A percentile compares a stretch with the other conserved stretches of the same genome.
Conservation (phyloP, 2,113 vertebrate genomes). For the Pholis gunnellus region DNA sequence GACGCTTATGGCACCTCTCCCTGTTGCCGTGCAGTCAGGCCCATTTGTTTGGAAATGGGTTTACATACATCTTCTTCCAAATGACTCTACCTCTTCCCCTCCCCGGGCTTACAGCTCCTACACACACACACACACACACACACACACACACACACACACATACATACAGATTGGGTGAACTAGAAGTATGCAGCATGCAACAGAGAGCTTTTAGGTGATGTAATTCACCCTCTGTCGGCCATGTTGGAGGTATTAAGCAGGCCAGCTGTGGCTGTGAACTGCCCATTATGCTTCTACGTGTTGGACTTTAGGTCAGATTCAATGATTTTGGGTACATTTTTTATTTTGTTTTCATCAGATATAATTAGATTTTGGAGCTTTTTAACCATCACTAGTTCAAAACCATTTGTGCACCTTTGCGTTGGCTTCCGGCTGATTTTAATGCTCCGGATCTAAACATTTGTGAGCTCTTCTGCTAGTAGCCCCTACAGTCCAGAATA, state of each 20-base stretch:
- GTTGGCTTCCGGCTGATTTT: background rate
- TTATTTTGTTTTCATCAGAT: background rate
- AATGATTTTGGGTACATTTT: background rate
- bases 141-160: constrained; percentile 28
- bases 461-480: no score
- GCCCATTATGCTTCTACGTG: constrained; percentile 3
- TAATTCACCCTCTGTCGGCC: constrained; percentile 34
- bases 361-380: background rate
- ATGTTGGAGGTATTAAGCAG: constrained; percentile 39
- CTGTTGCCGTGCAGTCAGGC: constrained; percentile 69
- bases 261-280: background rate
- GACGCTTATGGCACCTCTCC: constrained; percentile 78
- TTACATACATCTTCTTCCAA: constrained; percentile 79
- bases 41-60: constrained; percentile 82
- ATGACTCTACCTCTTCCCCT: constrained; percentile 50
- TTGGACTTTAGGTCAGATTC: background rate
- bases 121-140: constrained; percentile 7
- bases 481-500: background rate
- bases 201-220: constrained; percentile 41
- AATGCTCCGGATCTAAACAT: no score
- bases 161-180: constrained; percentile 25
- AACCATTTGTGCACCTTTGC: background rate
- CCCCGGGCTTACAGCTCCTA: constrained; percentile 20
- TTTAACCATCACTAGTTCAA: background rate
- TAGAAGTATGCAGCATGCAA: constrained; percentile 24